Base-by-base conservation (phyloP, 2,888 invertebrate genomes). In the Perizoma flavofasciatum region DNA sequence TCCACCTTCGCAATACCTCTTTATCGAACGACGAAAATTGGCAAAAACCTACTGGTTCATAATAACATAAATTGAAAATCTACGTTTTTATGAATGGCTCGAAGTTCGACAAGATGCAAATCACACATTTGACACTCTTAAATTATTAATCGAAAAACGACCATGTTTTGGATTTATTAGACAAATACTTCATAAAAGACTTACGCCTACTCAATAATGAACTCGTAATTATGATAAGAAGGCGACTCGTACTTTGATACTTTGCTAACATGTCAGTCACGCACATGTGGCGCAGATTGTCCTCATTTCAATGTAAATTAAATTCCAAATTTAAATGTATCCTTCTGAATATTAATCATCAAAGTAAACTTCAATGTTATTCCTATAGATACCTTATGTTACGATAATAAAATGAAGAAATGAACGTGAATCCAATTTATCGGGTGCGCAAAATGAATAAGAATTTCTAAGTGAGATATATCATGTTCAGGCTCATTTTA, bases 391-490 rank as follows among this genome's bases (percentile, higher is more conserved):
- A 67, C 74, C 72, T 56, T 58, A 51, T 47, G 55, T 69, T 70
- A 75, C 68, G 73, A 73, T 77, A 80, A 83, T 78, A 81, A 81
- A 83, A 80, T 75, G 74, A 75, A 69, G 78, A 77, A 80, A 81
- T 81, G 74, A 78, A 76, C 70, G 73, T 68, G 73, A 77, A 81
- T 80, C 79, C 81, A 86, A 87, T 88, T 86, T 84, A 84, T 86
- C 75, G 78, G 72, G 68, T 72, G 74, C 78, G 75, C 76, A 80
- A 82, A 86, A 82, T 83, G 81, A 85, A 82, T 82, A 85, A 86
- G 83, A 85, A 83, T 82, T 81, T 79, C 80, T 83, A 81, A 82
- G 83, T 81, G 81, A 81, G 77, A 89, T 88, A 88, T 89, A 86
- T 87, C 85, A 86, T 81, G 85, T 79, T 82, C 85, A 74, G 82